These are phyloP conservation scores for Varanus salvator DNA, from an alignment of 2,113 vertebrate genomes.

Conservation along the genomic window DNA sequence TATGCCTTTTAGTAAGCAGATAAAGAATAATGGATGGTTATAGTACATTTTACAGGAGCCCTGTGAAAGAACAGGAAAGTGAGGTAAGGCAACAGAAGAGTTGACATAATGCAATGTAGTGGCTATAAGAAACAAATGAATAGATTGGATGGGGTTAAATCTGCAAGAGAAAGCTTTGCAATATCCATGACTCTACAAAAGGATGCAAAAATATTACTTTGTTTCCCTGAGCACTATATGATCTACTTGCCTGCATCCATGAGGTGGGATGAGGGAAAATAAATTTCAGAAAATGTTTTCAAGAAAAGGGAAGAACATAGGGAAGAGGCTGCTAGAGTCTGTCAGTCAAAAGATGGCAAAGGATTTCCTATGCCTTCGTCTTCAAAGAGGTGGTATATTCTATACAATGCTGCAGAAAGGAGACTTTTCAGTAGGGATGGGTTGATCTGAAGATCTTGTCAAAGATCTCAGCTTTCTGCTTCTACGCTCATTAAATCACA, in stretches of 20 bases:
- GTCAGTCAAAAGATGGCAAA: slow-evolving; percentile 44
- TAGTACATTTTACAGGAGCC: not conserved
- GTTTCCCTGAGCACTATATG: slow-evolving; percentile 58
- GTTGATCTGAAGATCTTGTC: too few relatives aligned
- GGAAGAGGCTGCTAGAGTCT: not conserved
- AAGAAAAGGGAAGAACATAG: slow-evolving; percentile 7
- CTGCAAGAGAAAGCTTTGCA: slow-evolving; percentile 14
- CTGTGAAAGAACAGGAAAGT: slow-evolving; percentile 12
- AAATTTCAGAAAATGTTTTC: slow-evolving; percentile 24
- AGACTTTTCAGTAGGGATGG: not conserved
- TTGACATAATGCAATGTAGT: slow-evolving; percentile 37
- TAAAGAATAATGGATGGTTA: slow-evolving; percentile 43
- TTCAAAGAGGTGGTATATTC: slow-evolving; percentile 15
- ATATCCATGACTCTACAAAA: slow-evolving; percentile 41
- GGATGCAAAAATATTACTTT: slow-evolving; percentile 60
- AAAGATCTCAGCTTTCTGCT: too few relatives aligned
- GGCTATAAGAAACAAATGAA: slow-evolving; percentile 36
- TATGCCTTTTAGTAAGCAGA: slow-evolving; percentile 30
- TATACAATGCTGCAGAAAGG: slow-evolving; percentile 17
- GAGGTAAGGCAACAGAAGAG: slow-evolving; percentile 41
- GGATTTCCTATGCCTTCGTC: not conserved
- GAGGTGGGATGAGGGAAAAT: slow-evolving; percentile 40
- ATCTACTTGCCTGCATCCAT: slow-evolving; percentile 56
- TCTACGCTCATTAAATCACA: too few relatives aligned
- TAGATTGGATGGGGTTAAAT: slow-evolving; percentile 43